Base-by-base conservation (phyloP, 2,888 invertebrate genomes). In the Andrena fulva region DNA sequence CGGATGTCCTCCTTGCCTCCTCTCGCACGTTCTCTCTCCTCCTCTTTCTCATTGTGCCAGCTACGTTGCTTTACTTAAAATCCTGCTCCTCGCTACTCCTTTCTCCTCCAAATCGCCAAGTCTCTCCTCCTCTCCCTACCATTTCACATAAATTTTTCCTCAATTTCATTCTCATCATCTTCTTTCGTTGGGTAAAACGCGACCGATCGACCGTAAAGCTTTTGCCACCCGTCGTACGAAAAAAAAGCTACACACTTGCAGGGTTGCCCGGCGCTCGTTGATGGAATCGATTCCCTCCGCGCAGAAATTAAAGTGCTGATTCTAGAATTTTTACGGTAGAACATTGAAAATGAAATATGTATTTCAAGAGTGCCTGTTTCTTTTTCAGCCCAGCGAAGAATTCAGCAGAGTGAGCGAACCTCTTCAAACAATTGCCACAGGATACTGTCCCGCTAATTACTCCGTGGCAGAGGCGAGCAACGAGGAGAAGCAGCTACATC, bases 1-100 rank as follows among this genome's bases (percentile, higher is more conserved):
- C 93, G 93, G 93, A 93, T 92, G 92, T 92, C 93, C 91, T 92
- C 91, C 88, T 88, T 79, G 84, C 85, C 87, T 82, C 81, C 76
- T 81, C 84, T 77, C 69, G 75, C 80, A 70, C 71, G 52, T 67
- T 67, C 75, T 77, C 75, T 74, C 77, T 80, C 75, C 67, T 72
- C 69, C 68, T 82, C 87, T 85, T 78, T 72, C 78, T 82, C 80
- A 56, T 72, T 68, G 75, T 69, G n/a, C 31, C 71, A 5, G 24
- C 71, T 59, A 42, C 50, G 12, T 29, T 68, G 74, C 82, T 66
- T 77, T 69, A 59, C 82, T 83, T 74, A 42, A 48, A 68, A 75
- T 68, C 71, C 60, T 24, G 24, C n/a, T 54, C 52, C 72, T 42
- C 24, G 27, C 74, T 75, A 60, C 78, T 56, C 52, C 84, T 77